Conservation (phyloP, 92 coral and sea anemone genomes). For the Paramuricea clavata region DNA sequence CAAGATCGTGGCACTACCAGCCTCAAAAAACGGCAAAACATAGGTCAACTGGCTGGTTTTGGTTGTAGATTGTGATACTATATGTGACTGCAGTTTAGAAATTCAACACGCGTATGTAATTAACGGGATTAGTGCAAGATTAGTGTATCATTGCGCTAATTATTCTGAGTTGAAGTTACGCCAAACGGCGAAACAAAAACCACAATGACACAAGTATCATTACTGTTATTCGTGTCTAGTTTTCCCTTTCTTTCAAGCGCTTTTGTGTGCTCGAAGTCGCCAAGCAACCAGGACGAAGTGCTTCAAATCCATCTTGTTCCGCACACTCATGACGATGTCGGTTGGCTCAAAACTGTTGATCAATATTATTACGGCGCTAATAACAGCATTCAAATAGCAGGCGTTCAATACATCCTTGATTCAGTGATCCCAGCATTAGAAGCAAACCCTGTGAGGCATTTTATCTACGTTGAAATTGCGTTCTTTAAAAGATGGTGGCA, state of each 20-base stretch:
- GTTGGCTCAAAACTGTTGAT: conserved; percentile 96
- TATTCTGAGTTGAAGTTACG: too few relatives aligned
- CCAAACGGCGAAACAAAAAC: too few relatives aligned
- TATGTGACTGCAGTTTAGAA: too few relatives aligned
- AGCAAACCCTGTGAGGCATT: conserved; percentile 77
- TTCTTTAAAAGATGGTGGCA: conserved; percentile 97
- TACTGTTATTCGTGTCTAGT: background rate
- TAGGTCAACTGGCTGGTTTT: too few relatives aligned
- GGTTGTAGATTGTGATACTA: too few relatives aligned
- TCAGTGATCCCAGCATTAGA: conserved; percentile 89
- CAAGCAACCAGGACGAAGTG: conserved; percentile 48
- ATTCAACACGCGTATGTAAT: too few relatives aligned
- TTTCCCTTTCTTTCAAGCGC: conserved; percentile 11
- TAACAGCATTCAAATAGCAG: conserved; percentile 91
- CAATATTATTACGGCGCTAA: conserved; percentile 89
- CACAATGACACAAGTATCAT: background rate
- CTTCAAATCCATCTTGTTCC: conserved; percentile 90
- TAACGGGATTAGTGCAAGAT: too few relatives aligned
- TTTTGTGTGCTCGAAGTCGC: conserved; percentile 14
- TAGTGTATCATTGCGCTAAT: too few relatives aligned
- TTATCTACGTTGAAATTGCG: conserved; percentile 96
- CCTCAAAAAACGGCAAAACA: too few relatives aligned
- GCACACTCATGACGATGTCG: conserved; percentile 97
- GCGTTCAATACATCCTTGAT: conserved; percentile 95
- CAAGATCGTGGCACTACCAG: too few relatives aligned